Percentiles rank a stretch among this genome's conserved stretches.
Conservation (phyloP, 1,140 invertebrate species). For the honey bee (Apis mellifera) region Amel_HAv3.1 CM009932.2:8272501-8273000, state of each 20-base stretch:
- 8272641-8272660: not conserved
- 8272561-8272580: not conserved
- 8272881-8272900: too few species aligned
- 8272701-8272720: not conserved
- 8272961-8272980: too few species aligned
- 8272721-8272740: not conserved
- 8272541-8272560: not conserved
- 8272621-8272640: not conserved
- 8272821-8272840: too few species aligned
- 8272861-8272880: too few species aligned
- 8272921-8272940: too few species aligned
- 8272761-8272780: not conserved
- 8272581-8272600: not conserved
- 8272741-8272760: not conserved
- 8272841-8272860: too few species aligned
- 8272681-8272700: not conserved
- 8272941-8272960: too few species aligned
- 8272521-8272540: not conserved
- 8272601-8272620: not conserved
- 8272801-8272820: too few species aligned
- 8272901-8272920: too few species aligned
- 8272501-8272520: slow-evolving; percentile 2
- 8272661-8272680: not conserved
- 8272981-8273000: too few species aligned
- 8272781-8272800: not conserved